Base-by-base conservation (phyloP, 2,888 invertebrate genomes). In the Hipparchia sbordonii region DNA sequence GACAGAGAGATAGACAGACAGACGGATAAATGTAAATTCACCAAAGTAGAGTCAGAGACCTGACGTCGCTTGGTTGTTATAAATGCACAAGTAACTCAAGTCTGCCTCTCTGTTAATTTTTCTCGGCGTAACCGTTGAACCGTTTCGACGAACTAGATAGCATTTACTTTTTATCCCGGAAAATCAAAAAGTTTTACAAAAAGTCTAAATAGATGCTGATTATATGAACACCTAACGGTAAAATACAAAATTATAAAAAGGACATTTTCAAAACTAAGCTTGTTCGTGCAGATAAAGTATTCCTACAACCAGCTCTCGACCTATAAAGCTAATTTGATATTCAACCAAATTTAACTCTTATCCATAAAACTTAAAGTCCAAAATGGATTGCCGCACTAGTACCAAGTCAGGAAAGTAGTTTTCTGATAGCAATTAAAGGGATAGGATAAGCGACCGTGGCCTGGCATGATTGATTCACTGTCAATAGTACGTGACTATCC, bases 381-480 rank as follows among this genome's bases (percentile, higher is more conserved):
- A 67, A 48, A 52, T 72, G 13, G 6, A n/a, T 5, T 60, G 13
- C 2, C 12, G 13, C n/a, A 10, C 12, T n/a, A 10, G 60, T 63
- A 10, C 52, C 23, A 56, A 74, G 71, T 74, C 72, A 74, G 75
- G 68, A 76, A 72, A 65, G 52, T 60, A 23, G 59, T 59, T 57
- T 65, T 13, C 51, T 56, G 62, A 67, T 73, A 70, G 61, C 73
- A 71, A 71, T 71, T 73, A 73, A 71, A 71, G 67, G 71, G 73
- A 51, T 71, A 71, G 67, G 56, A 51, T 57, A 57, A 62, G 51
- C 65, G 61, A 6, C 56, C 59, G 68, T 48, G 60, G 60, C 7
- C 46, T 39, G 39, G 70, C 77, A 82, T 90, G 90, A 91, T 89
- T 87, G 89, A 90, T 90, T 85, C 82, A 85, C 84, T 85, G 86